phyloP scores from a whole-genome alignment of 1,140 invertebrate species.

The Apis cerana region DNA sequence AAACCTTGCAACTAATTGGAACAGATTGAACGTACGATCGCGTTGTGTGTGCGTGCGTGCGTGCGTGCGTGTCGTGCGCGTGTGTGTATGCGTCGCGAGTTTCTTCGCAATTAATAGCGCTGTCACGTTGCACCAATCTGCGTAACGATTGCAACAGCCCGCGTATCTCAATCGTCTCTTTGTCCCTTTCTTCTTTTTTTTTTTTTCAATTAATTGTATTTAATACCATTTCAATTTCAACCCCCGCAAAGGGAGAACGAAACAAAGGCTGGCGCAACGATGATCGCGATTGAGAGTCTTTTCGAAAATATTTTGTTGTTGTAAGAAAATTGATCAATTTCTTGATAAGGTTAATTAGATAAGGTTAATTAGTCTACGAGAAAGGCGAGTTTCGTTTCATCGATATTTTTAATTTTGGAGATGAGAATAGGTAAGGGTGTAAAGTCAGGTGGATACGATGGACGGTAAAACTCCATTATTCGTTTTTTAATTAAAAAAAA shows the following conservation, averaged over 20 bases:
- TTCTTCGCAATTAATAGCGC: conserved; percentile 41
- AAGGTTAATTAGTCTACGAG: no score
- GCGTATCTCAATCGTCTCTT: conserved; percentile 7
- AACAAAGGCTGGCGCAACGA: neutral
- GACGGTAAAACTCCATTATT: no score
- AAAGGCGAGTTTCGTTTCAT: no score
- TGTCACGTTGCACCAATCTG: conserved; percentile 38
- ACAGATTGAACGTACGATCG: conserved; percentile 41
- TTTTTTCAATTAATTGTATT: neutral
- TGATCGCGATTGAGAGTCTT: neutral
- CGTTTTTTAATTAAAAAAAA: no score
- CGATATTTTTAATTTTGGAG: no score
- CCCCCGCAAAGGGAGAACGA: neutral
- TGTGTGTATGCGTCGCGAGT: neutral
- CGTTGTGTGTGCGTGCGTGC: conserved; percentile 13
- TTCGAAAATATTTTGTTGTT: neutral
- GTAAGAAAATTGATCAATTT: no score
- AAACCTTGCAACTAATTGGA: conserved; percentile 49
- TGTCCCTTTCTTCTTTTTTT: neutral
- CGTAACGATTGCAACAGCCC: conserved; percentile 57
- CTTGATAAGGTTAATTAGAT: no score
- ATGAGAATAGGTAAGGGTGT: no score
- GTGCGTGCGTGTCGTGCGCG: neutral
- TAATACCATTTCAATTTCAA: conserved; percentile 12
- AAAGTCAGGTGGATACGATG: no score